Evolutionary conservation across 2,113 vertebrate genomes (phyloP).

Genomic region (Diadophis punctatus): DNA sequence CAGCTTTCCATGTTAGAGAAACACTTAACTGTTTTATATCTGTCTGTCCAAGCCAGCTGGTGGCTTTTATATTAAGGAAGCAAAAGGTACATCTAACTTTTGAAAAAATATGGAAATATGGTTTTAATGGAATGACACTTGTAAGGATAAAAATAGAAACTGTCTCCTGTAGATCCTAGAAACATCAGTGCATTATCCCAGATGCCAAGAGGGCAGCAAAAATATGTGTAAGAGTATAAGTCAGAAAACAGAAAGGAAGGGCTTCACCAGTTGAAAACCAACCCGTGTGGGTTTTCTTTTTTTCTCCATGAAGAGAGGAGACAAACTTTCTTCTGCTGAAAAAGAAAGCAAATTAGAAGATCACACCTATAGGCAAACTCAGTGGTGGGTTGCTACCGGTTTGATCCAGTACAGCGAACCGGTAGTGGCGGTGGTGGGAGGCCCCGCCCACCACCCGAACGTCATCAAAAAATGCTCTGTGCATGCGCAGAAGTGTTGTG

Average conservation of each 20-base stretch:
- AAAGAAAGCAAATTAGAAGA: neutral
- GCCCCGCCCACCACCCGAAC: too few species aligned
- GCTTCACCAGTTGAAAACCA: neutral
- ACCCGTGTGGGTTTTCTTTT: too few species aligned
- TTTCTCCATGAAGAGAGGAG: neutral
- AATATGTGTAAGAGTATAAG: neutral
- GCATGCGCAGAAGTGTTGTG: too few species aligned
- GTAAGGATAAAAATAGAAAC: neutral
- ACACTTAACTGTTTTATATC: slow-evolving; percentile 43
- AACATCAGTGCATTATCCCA: neutral
- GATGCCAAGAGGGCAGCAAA: neutral
- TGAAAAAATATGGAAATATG: neutral
- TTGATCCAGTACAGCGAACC: too few species aligned
- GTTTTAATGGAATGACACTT: neutral
- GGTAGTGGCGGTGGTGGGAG: too few species aligned
- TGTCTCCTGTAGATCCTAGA: neutral
- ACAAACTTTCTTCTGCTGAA: neutral
- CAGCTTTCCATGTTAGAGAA: slow-evolving; percentile 49
- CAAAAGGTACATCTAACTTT: slow-evolving; percentile 29
- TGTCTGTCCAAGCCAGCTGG: slow-evolving; percentile 25
- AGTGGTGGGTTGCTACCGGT: too few species aligned
- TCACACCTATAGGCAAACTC: neutral
- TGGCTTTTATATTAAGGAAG: slow-evolving; percentile 54
- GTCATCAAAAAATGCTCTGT: too few species aligned
- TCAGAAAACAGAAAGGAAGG: neutral